phyloP scores from a whole-genome alignment of 64 coral and sea anemone species.

The Montipora capricornis region DNA sequence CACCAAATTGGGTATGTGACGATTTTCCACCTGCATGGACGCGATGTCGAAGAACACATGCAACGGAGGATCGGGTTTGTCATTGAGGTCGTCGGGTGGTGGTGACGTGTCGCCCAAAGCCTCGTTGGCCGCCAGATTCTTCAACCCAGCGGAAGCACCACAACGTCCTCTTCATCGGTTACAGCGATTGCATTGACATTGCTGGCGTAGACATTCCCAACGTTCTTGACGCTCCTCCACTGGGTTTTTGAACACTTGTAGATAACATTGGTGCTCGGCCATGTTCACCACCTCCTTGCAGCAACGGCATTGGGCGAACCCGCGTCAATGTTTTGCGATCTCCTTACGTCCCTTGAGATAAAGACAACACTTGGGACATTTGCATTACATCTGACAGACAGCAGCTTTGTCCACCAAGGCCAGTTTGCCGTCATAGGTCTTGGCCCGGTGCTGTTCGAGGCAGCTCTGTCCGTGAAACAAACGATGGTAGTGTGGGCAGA shows the following conservation, averaged over 20 bases:
- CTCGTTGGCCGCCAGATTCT: not conserved
- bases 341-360: not conserved
- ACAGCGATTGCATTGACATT: no score
- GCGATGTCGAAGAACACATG: slow-evolving; percentile 55
- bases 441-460: no score
- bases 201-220: no score
- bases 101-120: not conserved
- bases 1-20: slow-evolving; percentile 28
- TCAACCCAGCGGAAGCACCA: not conserved
- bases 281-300: no score
- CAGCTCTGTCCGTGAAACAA: no score
- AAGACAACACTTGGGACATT: not conserved
- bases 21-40: not conserved
- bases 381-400: not conserved
- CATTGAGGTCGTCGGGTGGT: not conserved
- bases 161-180: no score
- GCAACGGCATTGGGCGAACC: not conserved
- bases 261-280: no score
- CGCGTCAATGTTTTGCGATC: no score
- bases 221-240: no score
- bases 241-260: no score
- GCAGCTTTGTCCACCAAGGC: not conserved
- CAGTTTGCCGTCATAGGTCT: not conserved
- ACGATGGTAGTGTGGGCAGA: no score
- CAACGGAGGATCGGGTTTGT: not conserved